Conservation (phyloP, 2,113 vertebrate species). For the Barnardius zonarius region DNA sequence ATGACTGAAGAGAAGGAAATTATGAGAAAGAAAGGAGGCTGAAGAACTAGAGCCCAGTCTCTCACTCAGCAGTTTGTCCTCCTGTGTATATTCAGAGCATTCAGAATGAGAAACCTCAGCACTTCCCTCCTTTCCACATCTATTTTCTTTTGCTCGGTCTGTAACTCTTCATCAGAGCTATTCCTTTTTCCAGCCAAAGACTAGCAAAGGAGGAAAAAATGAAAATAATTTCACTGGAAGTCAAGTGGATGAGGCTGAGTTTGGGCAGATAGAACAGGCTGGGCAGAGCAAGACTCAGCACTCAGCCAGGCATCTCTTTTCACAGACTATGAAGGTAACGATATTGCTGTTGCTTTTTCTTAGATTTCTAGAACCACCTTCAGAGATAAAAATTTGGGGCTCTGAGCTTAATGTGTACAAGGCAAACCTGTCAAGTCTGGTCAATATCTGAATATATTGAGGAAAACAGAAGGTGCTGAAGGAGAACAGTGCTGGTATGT, state of each 20-base stretch:
- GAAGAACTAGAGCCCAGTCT: neutral
- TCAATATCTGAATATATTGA: neutral
- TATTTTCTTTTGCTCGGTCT: neutral
- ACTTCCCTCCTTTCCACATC: neutral
- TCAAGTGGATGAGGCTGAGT: neutral
- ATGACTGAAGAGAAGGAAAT: neutral
- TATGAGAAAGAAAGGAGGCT: neutral
- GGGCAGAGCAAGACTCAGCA: neutral
- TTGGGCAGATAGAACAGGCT: neutral
- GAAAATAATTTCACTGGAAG: neutral
- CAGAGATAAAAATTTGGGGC: neutral
- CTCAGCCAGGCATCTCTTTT: neutral
- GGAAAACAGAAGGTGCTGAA: neutral
- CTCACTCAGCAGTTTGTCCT: neutral
- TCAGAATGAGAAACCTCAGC: neutral
- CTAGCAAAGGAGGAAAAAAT: neutral
- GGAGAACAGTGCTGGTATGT: neutral
- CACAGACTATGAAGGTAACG: neutral
- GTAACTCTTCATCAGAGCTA: neutral
- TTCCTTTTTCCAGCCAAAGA: neutral
- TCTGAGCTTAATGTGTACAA: neutral
- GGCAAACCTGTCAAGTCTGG: neutral
- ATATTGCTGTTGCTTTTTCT: neutral
- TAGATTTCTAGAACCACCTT: neutral
- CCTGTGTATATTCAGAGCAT: neutral